Evolutionary conservation across 2,888 invertebrate species (phyloP), one percentile per base, ranked within the genome.

Genomic region (Macrophya alboannulata): DNA sequence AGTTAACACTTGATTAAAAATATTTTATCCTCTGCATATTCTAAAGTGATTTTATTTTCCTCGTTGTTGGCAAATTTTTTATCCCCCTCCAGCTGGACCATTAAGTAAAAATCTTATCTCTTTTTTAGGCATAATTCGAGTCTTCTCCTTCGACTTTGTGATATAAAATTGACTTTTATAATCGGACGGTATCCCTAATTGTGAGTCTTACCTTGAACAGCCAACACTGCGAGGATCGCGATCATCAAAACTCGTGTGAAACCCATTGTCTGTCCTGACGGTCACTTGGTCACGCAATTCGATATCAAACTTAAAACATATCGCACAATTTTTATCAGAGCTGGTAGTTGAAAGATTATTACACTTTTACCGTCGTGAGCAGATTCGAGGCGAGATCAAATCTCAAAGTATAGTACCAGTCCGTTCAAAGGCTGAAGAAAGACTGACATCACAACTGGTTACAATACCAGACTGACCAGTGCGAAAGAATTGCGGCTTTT

Each of bases 141-240:
- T 37, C 37, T 68, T 17, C 6, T 6, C 37, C 15, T 68, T 37
- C 6, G 15, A 37, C 62, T 68, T 45, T 21, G 21, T 12, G 48
- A 37, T 17, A 25, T 31, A 31, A 12, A 77, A 17, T 48, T 9
- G 17, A 37, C n/a, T 43, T 10, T 81, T 43, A 12, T 12, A 4
- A 55, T 15, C 17, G 40, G 43, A 43, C 43, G 9, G 31, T 31
- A 79, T 12, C 9, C 21, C 15, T 17, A 43, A 62, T 62, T 59
- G 6, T 62, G 12, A 81, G 81, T 40, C 83, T 83, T 51, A 83
- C 83, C 83, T 68, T 71, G 83, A 71, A 48, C 37, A 48, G 68
- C 45, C 31, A 25, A 51, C 68, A 68, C 45, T 8, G 65, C 82
- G 68, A 83, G 48, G 6, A 68, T 71, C 71, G 83, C 83, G 17